A percentile compares a stretch with the other conserved stretches of the same genome.
Evolutionary conservation across 2,797 vertebrate genomes (phyloP).

Genomic region (Pygocentrus nattereri): DNA sequence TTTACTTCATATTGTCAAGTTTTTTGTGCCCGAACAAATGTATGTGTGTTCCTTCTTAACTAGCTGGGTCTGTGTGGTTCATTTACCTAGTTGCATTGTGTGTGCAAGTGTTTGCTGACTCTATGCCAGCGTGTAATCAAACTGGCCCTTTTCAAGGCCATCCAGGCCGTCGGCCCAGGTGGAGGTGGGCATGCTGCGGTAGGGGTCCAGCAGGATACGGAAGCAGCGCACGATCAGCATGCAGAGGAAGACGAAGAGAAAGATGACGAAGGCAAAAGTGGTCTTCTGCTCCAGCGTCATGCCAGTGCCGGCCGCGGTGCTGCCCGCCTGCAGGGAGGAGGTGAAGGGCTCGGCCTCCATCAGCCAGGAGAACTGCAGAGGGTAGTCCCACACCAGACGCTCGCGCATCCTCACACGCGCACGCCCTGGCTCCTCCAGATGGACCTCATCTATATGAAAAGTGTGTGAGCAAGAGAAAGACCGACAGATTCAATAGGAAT

Average conservation of each 20-base stretch:
- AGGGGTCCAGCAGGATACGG: constrained; percentile 85
- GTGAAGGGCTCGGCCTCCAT: constrained; percentile 83
- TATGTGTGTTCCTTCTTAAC: not conserved
- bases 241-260: constrained; percentile 86
- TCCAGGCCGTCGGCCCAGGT: constrained; percentile 85
- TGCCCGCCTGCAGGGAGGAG: constrained; percentile 72
- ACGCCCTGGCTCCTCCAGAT: constrained; percentile 62
- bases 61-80: not conserved
- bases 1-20: not conserved
- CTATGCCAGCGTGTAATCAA: constrained; percentile 84
- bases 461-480: not conserved
- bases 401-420: constrained; percentile 76
- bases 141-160: constrained; percentile 87
- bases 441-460: constrained; percentile 66
- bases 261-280: constrained; percentile 83
- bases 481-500: not conserved
- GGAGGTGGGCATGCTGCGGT: constrained; percentile 86
- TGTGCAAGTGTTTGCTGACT: not conserved
- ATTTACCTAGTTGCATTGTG: constrained; percentile 1
- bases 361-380: constrained; percentile 71
- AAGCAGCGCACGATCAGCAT: constrained; percentile 87
- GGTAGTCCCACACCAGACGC: constrained; percentile 67
- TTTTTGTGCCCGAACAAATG: constrained; percentile 16
- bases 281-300: constrained; percentile 90
- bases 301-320: constrained; percentile 66